Conservation (phyloP, 2,113 vertebrate genomes). For the Vicugna pacos region DNA sequence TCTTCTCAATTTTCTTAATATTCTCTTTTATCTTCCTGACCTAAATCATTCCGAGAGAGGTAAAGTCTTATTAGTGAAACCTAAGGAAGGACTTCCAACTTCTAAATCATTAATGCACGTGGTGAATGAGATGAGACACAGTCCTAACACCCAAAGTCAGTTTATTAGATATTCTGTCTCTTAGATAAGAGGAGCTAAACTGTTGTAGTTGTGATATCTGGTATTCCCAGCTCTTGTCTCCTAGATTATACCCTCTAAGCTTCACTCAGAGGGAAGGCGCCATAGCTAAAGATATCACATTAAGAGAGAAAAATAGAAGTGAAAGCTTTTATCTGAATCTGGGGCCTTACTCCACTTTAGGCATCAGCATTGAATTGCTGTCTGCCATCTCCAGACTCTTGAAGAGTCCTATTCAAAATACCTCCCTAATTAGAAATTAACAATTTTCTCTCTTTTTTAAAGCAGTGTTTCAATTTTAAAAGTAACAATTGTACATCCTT, state of each 20-base stretch:
- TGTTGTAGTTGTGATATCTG: neutral
- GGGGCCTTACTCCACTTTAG: neutral
- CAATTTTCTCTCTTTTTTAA: neutral
- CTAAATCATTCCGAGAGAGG: neutral
- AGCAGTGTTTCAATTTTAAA: constrained; percentile 10
- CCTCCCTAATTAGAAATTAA: neutral
- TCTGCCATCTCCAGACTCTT: neutral
- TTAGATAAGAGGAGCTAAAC: constrained; percentile 27
- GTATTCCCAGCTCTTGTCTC: neutral
- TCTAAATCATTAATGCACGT: constrained; percentile 49
- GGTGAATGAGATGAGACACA: constrained; percentile 16
- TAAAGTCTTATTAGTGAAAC: constrained; percentile 22
- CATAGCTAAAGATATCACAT: neutral
- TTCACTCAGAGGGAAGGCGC: neutral
- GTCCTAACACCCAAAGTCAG: neutral
- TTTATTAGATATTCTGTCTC: neutral
- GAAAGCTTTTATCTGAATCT: neutral
- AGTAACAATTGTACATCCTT: neutral
- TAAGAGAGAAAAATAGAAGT: constrained; percentile 17
- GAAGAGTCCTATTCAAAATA: neutral
- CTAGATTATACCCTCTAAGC: neutral
- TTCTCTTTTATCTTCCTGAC: constrained; percentile 18
- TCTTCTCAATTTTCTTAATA: neutral
- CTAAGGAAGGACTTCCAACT: neutral
- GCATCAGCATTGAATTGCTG: neutral